Evolutionary conservation across 2,888 invertebrate species (phyloP), one percentile per base, ranked within the genome.

Genomic region (Piscicola geometra): DNA sequence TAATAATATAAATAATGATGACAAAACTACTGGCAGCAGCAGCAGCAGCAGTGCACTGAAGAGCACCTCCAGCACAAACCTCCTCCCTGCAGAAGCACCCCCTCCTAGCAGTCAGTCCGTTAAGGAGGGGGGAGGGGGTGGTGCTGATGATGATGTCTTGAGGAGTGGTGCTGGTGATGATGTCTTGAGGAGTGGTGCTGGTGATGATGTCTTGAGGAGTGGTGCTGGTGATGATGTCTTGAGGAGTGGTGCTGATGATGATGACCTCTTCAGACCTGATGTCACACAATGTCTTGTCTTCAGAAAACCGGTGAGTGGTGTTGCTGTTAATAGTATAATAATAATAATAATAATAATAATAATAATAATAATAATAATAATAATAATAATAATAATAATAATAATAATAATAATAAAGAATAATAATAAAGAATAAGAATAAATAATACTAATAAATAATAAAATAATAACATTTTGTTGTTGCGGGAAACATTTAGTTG

Each of bases 221-320:
- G n/a, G n/a, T n/a, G n/a, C n/a, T n/a, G 12, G 5, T 15, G 3
- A 1, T 28, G 30, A 21, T 18, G 28, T 0, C 52, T n/a, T 71
- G n/a, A 33, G 30, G 25, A 18, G 32, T 12, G 3, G 33, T 71
- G 71, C 0, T 71, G 50, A 71, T 52, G 52, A 71, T 50, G 71
- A 71, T 71, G 71, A 1, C 1, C 1, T 56, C 3, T 56, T 30
- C 18, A 41, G 41, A 18, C 28, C 71, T 15, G 15, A 30, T n/a
- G 71, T 50, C 12, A 25, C 47, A 15, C 35, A 64, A 0, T 64
- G 52, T 60, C 73, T 73, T 1, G 60, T 60, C 36, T 73, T 73
- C 73, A 73, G 64, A 21, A 64, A 73, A 64, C 60, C 32, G 0
- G 73, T 73, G 9, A 21, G 73, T 35, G 18, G 2, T 30, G 5